Evolutionary conservation across 37 sponge, comb jelly and placozoan genomes (phyloP), one percentile per base, ranked within the genome.

Genomic region (Spongia lamella): DNA sequence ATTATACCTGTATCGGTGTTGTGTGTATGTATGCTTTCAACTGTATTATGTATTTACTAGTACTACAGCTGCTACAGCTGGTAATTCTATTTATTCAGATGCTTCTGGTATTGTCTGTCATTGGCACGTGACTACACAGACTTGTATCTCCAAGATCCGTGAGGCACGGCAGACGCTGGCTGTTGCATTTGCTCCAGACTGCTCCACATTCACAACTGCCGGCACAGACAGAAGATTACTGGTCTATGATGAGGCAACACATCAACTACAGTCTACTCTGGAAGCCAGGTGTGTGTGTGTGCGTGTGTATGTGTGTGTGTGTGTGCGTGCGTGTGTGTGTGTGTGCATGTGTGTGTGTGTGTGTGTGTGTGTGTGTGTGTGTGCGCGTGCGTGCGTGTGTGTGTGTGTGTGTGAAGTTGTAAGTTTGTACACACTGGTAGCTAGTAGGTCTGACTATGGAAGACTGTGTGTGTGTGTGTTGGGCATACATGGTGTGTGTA

Each of bases 141-240:
- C 66, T 33, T 72, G 77, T 56, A 47, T 91, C 56, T 54, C 68
- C 20, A 49, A 37, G 34, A 50, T 78, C 7, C 16, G 40, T 21
- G 92, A 91, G 31, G 76, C 78, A n/a, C 50, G 92, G 19, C 87
- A 91, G 80, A 79, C 83, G 14, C 67, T 86, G 33, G 65, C 76
- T 35, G 83, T 68, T 15, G 87, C 84, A 17, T 78, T 62, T 47
- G 54, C 86, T 24, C 76, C 80, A 63, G 92, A 91, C 36, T 39
- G 33, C 38, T 24, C 17, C 35, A 66, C 71, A 3, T 91, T 82
- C 61, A 75, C 84, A 15, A 76, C 92, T n/a, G 73, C 75, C 38
- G 92, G 92, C 32, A 66, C 79, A 52, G 84, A 86, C 63, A 14
- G 49, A 16, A 43, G 59, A n/a, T 35, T 91, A 7, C 16, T 55